Conservation (phyloP, 2,113 vertebrate species). For the Indri indri region DNA sequence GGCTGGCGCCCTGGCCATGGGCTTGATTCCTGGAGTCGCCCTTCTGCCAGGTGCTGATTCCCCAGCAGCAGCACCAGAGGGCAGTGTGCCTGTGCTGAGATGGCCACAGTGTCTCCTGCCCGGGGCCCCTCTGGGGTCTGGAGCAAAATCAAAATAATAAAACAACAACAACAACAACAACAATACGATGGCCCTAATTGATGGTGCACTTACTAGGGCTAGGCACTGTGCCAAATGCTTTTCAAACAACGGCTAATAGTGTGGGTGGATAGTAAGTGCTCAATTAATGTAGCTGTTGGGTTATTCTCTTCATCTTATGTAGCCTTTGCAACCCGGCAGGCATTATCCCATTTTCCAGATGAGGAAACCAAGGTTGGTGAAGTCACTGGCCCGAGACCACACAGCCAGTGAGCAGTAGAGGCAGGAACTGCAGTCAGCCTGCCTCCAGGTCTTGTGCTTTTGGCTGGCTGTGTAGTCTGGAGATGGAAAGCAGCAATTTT, state of each 20-base stretch:
- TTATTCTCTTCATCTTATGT: not conserved
- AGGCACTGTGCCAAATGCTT: not conserved
- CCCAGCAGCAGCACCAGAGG: conserved; percentile 68
- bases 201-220: not conserved
- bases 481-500: not conserved
- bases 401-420: not conserved
- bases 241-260: not conserved
- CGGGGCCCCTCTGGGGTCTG: conserved; percentile 43
- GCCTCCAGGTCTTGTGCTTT: not conserved
- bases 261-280: not conserved
- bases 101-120: not conserved
- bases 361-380: not conserved
- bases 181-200: not conserved
- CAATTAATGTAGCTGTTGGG: not conserved
- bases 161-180: not conserved
- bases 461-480: not conserved
- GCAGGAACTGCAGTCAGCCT: not conserved
- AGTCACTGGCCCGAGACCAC: not conserved
- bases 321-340: not conserved
- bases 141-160: conserved; percentile 16
- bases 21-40: not conserved
- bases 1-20: not conserved
- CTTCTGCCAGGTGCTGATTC: conserved; percentile 42
- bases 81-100: conserved; percentile 71
- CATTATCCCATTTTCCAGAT: not conserved